Conservation (phyloP, 2,888 invertebrate genomes). For the Nymphalis c-album region DNA sequence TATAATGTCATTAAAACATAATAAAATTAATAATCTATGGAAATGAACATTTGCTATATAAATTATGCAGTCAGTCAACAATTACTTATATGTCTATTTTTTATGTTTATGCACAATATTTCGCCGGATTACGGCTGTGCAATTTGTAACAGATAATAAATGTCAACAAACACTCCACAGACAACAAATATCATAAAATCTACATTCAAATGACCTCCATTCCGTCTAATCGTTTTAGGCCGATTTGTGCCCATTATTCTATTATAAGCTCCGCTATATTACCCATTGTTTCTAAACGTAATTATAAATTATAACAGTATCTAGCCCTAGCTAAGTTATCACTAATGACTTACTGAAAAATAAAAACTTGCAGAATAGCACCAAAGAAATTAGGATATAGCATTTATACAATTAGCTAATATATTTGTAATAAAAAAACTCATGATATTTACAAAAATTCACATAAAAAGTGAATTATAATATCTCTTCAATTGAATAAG, state of each 20-base stretch:
- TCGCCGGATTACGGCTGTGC: constrained; percentile 12
- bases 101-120: constrained; percentile 24
- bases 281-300: constrained; percentile 41
- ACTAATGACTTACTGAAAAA: constrained; percentile 41
- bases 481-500: constrained; percentile 5
- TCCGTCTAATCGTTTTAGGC: constrained; percentile 38
- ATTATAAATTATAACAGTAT: constrained; percentile 37
- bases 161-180: constrained; percentile 39
- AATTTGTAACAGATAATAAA: constrained; percentile 37
- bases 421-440: constrained; percentile 20
- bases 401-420: constrained; percentile 45
- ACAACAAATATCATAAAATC: constrained; percentile 35
- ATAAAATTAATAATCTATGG: constrained; percentile 55
- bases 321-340: constrained; percentile 41
- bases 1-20: constrained; percentile 44
- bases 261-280: constrained; percentile 46
- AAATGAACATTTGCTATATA: constrained; percentile 62
- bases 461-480: constrained; percentile 25
- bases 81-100: constrained; percentile 39
- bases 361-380: constrained; percentile 58
- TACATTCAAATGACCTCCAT: constrained; percentile 25
- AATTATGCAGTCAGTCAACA: constrained; percentile 75
- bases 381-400: constrained; percentile 64
- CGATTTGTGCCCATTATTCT: constrained; percentile 36
- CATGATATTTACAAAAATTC: constrained; percentile 26